Evolutionary conservation across 2,797 vertebrate species (phyloP), one percentile per base, ranked within the genome.

Genomic region (Geotrypetes seraphini): DNA sequence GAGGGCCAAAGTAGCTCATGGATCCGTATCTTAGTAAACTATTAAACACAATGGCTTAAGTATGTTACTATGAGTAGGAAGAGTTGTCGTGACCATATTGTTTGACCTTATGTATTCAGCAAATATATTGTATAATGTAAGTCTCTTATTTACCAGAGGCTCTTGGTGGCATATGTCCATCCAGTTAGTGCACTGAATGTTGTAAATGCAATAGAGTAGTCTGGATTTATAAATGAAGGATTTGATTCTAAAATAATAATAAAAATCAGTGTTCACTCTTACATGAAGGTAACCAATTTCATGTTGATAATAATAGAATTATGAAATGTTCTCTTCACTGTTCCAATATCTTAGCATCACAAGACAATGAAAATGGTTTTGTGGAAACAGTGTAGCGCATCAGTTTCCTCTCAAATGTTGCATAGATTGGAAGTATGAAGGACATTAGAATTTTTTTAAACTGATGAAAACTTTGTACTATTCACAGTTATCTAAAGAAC

Each of bases 121-220:
- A 75, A 75, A 57, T 69, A 73, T 73, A 38, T 71, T 38, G 75
- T 81, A 77, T 64, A 39, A 26, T 66, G 73, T 80, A 66, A 32
- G 59, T 85, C 71, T 59, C 73, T 83, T 66, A 65, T 65, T 63
- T 64, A 71, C 78, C 75, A 45, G 75, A 87, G 81, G 86, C 87
- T 84, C 85, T 80, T 45, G 68, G 60, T 79, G 77, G 44, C 47
- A 47, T 84, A 72, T 71, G 73, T 89, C 74, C 80, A 84, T 85
- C 71, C 73, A 64, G 84, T 85, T 86, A 86, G 78, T 87, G 72
- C 74, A 40, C 74, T 90, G 87, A 80, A 81, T 75, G 83, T 83
- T 75, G 87, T 96, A 80, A 72, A 74, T 84, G 85, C 85, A 39
- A 76, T 85, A 81, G 85, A 47, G 79, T 94, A 86, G 85, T 89